phyloP scores from a whole-genome alignment of 2,888 invertebrate genomes.

The Zeuzera pyrina region DNA sequence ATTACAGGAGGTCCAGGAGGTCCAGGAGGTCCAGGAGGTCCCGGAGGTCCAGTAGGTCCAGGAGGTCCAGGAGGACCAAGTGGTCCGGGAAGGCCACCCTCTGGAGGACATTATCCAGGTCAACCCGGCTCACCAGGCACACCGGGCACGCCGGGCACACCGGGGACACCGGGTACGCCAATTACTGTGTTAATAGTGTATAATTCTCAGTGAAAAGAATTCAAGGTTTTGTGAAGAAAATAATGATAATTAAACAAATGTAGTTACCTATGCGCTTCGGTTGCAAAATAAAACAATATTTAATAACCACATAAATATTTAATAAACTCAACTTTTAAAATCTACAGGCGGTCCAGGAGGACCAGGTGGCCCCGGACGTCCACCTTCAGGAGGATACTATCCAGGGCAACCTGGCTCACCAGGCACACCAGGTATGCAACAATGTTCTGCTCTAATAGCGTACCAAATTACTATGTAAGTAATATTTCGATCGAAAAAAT shows the following conservation, averaged over 20 bases:
- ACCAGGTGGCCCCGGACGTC: conserved; percentile 20
- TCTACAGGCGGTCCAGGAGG: conserved; percentile 14
- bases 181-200: background rate
- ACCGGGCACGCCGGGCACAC: conserved; percentile 12
- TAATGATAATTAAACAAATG: background rate
- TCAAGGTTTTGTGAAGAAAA: background rate
- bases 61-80: conserved; percentile 8
- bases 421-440: conserved; percentile 10
- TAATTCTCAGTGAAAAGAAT: background rate
- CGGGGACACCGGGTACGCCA: background rate
- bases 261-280: background rate
- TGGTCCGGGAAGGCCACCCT: conserved; percentile 10
- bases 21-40: conserved; percentile 7
- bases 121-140: conserved; percentile 2
- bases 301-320: background rate
- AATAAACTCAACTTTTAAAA: background rate
- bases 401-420: conserved; percentile 11
- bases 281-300: background rate
- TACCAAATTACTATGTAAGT: background rate
- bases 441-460: too few species aligned
- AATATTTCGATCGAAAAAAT: too few species aligned
- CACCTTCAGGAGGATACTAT: conserved; percentile 11
- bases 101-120: conserved; percentile 15
- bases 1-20: conserved; percentile 13
- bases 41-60: conserved; percentile 15